Evolutionary conservation across 92 coral and sea anemone species (phyloP), one percentile per base, ranked within the genome.

Genomic region (Porites lobata): DNA sequence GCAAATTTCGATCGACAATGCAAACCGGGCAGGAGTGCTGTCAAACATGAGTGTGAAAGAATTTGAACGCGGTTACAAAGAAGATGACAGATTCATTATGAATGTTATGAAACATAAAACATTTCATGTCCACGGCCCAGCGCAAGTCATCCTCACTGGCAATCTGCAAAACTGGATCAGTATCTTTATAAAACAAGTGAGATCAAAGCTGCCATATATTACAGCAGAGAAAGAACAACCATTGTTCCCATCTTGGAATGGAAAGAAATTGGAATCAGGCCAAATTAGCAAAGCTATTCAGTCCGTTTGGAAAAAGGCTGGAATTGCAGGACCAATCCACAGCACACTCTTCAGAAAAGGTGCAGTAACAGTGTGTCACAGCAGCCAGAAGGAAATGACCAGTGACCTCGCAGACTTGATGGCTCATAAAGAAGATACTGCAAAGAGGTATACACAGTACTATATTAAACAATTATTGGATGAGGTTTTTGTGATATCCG

Each of bases 1-100:
- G 3, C 91, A 95, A 80, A 88, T 95, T 1, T 10, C 82, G 26
- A 85, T 90, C 2, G 91, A 94, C 82, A 94, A 92, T 80, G 94
- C 89, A 3, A 90, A 90, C 72, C 84, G 91, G 6, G 80, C 96
- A 7, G 94, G 98, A 0, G 58, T 53, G 12, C 58, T 53, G 58
- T 53, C 9, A 53, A 53, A 53, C 58, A 53, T 53, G 10, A 53
- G 7, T 53, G 58, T 53, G 58, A 3, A 53, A 11, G 58, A 53
- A 53, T 8, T 53, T 53, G 9, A 53, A 11, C 11, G 12, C 8
- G 12, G 12, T 8, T 53, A 53, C 58, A 53, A 26, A 26, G 29
- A 53, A 53, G 58, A 11, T 53, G 58, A 53, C 12, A 53, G 57
- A 53, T 53, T 53, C 58, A 11, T 53, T 53, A 53, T 53, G 9